Percentiles rank a stretch among this genome's conserved stretches.
These are phyloP conservation scores for Paracyclopina nana DNA, from an alignment of 1,140 invertebrate species.

Conservation along the genomic window DNA sequence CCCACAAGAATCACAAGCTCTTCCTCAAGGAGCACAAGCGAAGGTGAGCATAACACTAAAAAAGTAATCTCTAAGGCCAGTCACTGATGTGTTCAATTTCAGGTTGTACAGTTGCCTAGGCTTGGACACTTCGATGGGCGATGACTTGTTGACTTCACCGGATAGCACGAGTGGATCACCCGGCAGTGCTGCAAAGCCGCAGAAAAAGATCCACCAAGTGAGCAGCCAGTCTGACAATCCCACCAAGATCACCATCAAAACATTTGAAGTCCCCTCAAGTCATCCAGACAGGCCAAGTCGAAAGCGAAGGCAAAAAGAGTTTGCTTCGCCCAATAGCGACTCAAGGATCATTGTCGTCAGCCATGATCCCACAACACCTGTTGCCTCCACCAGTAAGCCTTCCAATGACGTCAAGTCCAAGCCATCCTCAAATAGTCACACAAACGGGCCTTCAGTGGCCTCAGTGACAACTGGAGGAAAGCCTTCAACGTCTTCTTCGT, in stretches of 20 bases:
- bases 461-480: too few relatives aligned
- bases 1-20: slow-evolving; percentile 32
- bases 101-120: not conserved
- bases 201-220: slow-evolving; percentile 13
- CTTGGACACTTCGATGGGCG: not conserved
- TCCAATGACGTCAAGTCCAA: too few relatives aligned
- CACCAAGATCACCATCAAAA: slow-evolving; percentile 14
- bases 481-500: too few relatives aligned
- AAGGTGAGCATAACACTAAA: slow-evolving; percentile 36
- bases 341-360: not conserved
- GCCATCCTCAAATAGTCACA: too few relatives aligned
- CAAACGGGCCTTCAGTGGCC: too few relatives aligned
- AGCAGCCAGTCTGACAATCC: slow-evolving; percentile 8
- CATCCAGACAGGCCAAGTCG: not conserved
- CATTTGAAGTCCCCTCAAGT: not conserved
- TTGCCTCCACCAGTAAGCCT: not conserved
- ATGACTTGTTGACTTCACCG: not conserved
- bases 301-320: slow-evolving; percentile 7
- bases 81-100: not conserved
- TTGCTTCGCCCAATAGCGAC: slow-evolving; percentile 10
- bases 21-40: slow-evolving; percentile 45
- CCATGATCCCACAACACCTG: not conserved
- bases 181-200: not conserved
- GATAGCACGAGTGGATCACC: not conserved
- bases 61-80: too few relatives aligned